These are phyloP conservation scores for Margaritifera margaritifera DNA, from an alignment of 2,888 invertebrate genomes.

Conservation along the genomic window DNA sequence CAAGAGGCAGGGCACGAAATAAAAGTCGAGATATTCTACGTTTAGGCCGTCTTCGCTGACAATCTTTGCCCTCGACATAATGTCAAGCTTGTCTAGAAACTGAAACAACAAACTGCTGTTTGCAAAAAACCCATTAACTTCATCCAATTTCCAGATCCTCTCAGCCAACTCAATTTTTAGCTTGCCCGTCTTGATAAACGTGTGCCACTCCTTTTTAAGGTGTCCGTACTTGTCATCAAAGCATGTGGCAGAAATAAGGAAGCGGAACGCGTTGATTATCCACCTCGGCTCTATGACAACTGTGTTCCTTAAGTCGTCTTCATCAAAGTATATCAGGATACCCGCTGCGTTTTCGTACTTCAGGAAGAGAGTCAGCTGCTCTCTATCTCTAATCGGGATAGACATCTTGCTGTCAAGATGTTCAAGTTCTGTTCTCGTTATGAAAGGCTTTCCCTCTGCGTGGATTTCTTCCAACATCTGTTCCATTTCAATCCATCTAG, in stretches of 20 bases:
- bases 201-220: constrained; percentile 17
- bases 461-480: constrained; percentile 24
- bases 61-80: constrained; percentile 21
- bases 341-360: constrained; percentile 22
- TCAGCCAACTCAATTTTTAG: constrained; percentile 18
- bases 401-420: constrained; percentile 16
- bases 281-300: constrained; percentile 29
- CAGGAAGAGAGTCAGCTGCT: constrained; percentile 23
- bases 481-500: constrained; percentile 29
- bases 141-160: constrained; percentile 26
- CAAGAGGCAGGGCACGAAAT: constrained; percentile 27
- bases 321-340: constrained; percentile 23
- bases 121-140: constrained; percentile 19
- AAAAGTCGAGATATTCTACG: constrained; percentile 11
- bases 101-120: constrained; percentile 21
- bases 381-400: constrained; percentile 20
- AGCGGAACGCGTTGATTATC: constrained; percentile 28
- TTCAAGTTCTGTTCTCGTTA: constrained; percentile 11
- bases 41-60: constrained; percentile 19
- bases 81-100: constrained; percentile 26
- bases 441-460: constrained; percentile 17
- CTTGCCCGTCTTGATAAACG: constrained; percentile 23
- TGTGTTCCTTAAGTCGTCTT: constrained; percentile 10
- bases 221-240: constrained; percentile 28
- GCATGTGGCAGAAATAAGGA: constrained; percentile 22